Base-by-base conservation (phyloP, 2,113 vertebrate species). In the Gymnocephalus cernua region DNA sequence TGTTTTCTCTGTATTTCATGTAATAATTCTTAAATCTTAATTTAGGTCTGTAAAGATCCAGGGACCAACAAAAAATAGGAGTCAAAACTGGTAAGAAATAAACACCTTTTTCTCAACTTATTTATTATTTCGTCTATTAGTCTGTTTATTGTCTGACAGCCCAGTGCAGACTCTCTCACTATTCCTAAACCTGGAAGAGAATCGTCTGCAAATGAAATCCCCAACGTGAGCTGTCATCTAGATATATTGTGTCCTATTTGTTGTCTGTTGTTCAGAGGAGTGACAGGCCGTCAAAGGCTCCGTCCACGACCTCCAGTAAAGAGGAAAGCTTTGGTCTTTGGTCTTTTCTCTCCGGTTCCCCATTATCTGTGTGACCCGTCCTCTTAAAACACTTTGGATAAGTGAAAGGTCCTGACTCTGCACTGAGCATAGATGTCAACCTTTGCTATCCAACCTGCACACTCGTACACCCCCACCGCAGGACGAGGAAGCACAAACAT, bases 321-420 rank as follows among this genome's bases (percentile, higher is more conserved):
- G 70, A 83, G 66, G 69, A 65, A 88, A 82, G 84, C 86, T 86
- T 86, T 86, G 58, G 50, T 80, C 66, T 86, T 80, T 89, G 61
- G 77, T 80, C 82, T 86, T 76, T 88, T 88, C 63, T 90, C 61
- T 79, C 65, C 1, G 65, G 51, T 81, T 88, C 57, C 77, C 90
- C 79, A 83, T 90, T 91, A 93, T 91, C 85, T 88, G 67, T 23
- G 83, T 89, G 91, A 91, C 91, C 91, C 53, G n/a, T 83, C 86
- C 80, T 88, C 79, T 92, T 89, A 84, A 93, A 92, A 88, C 87
- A 83, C 91, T 82, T 74, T 5, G 80, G 77, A 83, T 32, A 82
- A 92, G 89, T 85, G 85, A 92, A 89, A 93, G 91, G 92, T 91
- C 91, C 92, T 68, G 92, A 90, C 90, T 91, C 77, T 63, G 83